These are phyloP conservation scores for Australoheros facetus DNA, from an alignment of 2,797 vertebrate genomes.

Conservation along the genomic window DNA sequence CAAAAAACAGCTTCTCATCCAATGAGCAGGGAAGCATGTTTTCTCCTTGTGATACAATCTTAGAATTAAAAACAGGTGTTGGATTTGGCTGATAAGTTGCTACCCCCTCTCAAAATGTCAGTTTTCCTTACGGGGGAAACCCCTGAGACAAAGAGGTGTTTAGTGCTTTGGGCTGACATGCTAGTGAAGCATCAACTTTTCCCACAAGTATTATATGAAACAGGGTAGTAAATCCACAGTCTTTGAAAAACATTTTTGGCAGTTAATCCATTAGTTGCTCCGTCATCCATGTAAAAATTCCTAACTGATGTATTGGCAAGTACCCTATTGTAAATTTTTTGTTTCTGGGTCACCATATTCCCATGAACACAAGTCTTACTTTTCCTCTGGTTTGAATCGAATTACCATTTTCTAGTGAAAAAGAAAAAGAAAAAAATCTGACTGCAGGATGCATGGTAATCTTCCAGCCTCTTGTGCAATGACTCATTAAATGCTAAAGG, in stretches of 20 bases:
- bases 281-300: not conserved
- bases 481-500: not conserved
- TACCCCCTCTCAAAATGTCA: slow-evolving; percentile 19
- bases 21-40: not conserved
- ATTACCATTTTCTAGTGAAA: not conserved
- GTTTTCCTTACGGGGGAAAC: slow-evolving; percentile 49
- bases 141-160: not conserved
- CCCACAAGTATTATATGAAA: not conserved
- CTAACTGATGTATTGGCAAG: not conserved
- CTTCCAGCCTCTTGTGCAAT: not conserved
- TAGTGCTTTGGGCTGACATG: not conserved
- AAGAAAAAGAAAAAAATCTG: not conserved
- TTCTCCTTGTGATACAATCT: slow-evolving; percentile 42
- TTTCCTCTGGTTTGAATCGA: not conserved
- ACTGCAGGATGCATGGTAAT: not conserved
- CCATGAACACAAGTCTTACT: not conserved
- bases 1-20: not conserved
- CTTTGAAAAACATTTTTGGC: not conserved
- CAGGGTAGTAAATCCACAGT: not conserved
- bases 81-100: slow-evolving; percentile 15
- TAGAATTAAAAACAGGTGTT: slow-evolving; percentile 40
- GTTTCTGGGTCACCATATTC: not conserved
- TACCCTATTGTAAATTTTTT: not conserved
- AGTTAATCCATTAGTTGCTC: not conserved
- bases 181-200: not conserved